A percentile compares a stretch with the other conserved stretches of the same genome.
phyloP scores from a whole-genome alignment of 2,888 invertebrate species.

The Boloria euphrosyne region DNA sequence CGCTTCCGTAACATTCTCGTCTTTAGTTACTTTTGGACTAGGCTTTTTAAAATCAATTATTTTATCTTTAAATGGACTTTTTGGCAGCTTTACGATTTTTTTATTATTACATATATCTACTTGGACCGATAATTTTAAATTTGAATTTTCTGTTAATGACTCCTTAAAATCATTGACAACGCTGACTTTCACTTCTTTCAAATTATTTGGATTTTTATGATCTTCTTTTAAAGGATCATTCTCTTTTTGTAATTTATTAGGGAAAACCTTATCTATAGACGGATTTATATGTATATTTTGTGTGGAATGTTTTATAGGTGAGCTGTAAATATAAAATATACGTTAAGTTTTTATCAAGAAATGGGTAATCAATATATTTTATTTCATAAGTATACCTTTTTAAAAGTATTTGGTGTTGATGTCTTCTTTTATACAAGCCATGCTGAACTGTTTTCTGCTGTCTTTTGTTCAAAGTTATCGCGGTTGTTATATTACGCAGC shows the following conservation, averaged over 20 bases:
- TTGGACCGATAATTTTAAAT: conserved; percentile 56
- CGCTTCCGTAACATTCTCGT: conserved; percentile 11
- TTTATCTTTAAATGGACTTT: conserved; percentile 44
- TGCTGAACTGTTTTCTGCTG: conserved; percentile 66
- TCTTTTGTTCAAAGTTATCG: conserved; percentile 70
- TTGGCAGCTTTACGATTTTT: conserved; percentile 59
- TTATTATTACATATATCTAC: conserved; percentile 61
- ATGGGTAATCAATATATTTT: conserved; percentile 5
- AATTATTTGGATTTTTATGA: conserved; percentile 47
- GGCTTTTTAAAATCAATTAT: conserved; percentile 42
- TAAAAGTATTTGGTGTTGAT: conserved; percentile 69
- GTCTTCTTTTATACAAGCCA: conserved; percentile 63
- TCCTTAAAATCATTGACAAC: conserved; percentile 56
- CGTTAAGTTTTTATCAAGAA: conserved; percentile 18
- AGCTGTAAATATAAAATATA: conserved; percentile 56
- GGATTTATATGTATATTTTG: conserved; percentile 47
- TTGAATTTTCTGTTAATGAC: neutral
- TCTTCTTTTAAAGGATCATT: conserved; percentile 63
- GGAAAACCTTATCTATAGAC: conserved; percentile 45
- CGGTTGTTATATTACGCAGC: conserved; percentile 67
- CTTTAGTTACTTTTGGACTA: conserved; percentile 24
- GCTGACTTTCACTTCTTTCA: conserved; percentile 60
- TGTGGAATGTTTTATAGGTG: conserved; percentile 64
- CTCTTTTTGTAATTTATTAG: conserved; percentile 67
- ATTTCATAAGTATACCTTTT: conserved; percentile 62